Conservation (phyloP, 2,797 vertebrate genomes). For the Gouania willdenowi region DNA sequence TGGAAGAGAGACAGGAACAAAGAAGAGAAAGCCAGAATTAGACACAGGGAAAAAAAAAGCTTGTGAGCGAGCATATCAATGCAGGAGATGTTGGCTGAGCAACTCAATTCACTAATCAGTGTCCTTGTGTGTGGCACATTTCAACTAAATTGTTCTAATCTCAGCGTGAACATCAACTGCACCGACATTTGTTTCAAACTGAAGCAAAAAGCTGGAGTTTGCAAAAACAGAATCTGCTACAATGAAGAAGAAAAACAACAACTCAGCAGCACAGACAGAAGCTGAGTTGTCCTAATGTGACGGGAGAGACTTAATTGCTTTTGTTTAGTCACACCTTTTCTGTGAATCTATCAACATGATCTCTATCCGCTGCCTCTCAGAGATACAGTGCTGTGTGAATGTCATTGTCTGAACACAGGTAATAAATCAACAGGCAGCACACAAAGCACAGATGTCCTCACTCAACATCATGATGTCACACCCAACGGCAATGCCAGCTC, state of each 20-base stretch:
- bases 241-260: no score
- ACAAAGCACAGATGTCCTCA: conserved; percentile 30
- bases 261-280: no score
- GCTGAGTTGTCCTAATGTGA: no score
- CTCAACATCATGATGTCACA: conserved; percentile 46
- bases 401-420: no score
- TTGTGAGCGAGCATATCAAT: conserved; percentile 25
- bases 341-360: neutral
- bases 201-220: conserved; percentile 16
- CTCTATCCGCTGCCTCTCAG: neutral
- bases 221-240: conserved; percentile 1
- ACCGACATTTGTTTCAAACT: conserved; percentile 29
- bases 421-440: neutral
- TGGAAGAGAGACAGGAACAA: conserved; percentile 9
- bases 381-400: no score
- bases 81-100: conserved; percentile 31
- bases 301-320: no score
- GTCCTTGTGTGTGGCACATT: conserved; percentile 16
- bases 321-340: no score
- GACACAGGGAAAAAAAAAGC: conserved; percentile 20
- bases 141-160: conserved; percentile 14
- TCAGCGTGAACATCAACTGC: conserved; percentile 23
- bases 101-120: conserved; percentile 20
- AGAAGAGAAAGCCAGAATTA: conserved; percentile 6
- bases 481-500: conserved; percentile 14